These are phyloP conservation scores for Alfaro cultratus DNA, from an alignment of 2,797 vertebrate species.

Conservation along the genomic window DNA sequence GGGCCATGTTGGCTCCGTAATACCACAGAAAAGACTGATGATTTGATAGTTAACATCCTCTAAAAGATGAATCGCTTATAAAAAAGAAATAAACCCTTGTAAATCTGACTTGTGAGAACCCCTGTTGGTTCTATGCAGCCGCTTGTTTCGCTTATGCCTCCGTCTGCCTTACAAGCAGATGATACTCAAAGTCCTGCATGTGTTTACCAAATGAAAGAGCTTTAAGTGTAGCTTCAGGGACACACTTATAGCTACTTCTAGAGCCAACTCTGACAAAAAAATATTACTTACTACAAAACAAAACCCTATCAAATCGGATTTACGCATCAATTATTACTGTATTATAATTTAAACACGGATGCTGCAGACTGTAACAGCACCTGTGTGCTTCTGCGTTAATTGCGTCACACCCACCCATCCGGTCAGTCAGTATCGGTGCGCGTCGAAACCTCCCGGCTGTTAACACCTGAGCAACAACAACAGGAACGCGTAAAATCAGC, in stretches of 20 bases:
- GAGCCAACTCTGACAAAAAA: not conserved
- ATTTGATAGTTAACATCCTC: not conserved
- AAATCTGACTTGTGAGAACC: not conserved
- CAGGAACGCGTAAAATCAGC: constrained; percentile 20
- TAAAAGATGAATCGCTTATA: not conserved
- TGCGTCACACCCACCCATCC: constrained; percentile 81
- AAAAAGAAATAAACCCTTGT: not conserved
- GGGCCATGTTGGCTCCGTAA: not conserved
- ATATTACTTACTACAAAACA: not conserved
- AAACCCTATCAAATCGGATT: not conserved
- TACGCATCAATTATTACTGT: not conserved
- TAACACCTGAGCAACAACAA: constrained; percentile 30
- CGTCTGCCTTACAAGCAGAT: not conserved
- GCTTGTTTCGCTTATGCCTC: not conserved
- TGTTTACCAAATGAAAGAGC: not conserved
- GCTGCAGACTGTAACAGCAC: constrained; percentile 22
- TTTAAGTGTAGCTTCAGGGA: not conserved
- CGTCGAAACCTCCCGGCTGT: constrained; percentile 74
- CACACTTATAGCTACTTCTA: not conserved
- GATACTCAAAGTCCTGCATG: not conserved
- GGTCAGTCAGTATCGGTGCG: constrained; percentile 79
- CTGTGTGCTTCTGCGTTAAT: constrained; percentile 51
- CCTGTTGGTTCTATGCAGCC: not conserved
- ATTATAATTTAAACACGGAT: not conserved
- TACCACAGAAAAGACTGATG: not conserved